Evolutionary conservation across 1,140 invertebrate genomes (phyloP).

Genomic region (Brachionus sp.): DNA sequence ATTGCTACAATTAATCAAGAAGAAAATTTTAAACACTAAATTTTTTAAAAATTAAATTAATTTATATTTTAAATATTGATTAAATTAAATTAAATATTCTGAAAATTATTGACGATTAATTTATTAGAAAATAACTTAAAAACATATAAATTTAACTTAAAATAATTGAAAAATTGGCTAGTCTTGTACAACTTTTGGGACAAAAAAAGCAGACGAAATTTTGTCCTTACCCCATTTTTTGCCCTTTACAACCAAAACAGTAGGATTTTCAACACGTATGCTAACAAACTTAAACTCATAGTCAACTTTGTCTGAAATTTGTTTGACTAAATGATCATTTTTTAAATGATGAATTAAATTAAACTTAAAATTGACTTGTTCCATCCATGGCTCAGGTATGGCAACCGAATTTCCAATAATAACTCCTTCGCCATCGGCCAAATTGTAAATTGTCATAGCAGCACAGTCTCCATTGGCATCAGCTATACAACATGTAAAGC

Average conservation of each 20-base stretch:
- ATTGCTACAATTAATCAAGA: constrained; percentile 14
- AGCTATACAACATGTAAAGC: constrained; percentile 70
- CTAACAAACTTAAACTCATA: constrained; percentile 67
- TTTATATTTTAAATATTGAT: too few relatives aligned
- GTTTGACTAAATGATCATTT: constrained; percentile 69
- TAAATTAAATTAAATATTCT: too few relatives aligned
- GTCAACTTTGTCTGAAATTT: constrained; percentile 63
- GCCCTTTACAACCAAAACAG: constrained; percentile 72
- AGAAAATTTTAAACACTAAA: not conserved
- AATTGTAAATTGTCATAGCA: constrained; percentile 76
- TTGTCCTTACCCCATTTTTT: constrained; percentile 69
- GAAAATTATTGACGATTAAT: not conserved
- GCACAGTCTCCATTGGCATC: constrained; percentile 70
- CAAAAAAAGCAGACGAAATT: constrained; percentile 62
- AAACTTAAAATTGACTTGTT: constrained; percentile 66
- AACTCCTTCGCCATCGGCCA: constrained; percentile 73
- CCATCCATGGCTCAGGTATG: constrained; percentile 72
- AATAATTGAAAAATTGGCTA: not conserved
- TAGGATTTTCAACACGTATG: constrained; percentile 72
- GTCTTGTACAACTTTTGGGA: constrained; percentile 45
- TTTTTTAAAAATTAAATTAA: not conserved
- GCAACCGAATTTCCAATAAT: constrained; percentile 78
- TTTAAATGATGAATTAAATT: constrained; percentile 66
- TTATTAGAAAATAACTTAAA: not conserved
- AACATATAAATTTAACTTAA: not conserved